Conservation (phyloP, 1,140 invertebrate genomes). For the Lithobius niger region DNA sequence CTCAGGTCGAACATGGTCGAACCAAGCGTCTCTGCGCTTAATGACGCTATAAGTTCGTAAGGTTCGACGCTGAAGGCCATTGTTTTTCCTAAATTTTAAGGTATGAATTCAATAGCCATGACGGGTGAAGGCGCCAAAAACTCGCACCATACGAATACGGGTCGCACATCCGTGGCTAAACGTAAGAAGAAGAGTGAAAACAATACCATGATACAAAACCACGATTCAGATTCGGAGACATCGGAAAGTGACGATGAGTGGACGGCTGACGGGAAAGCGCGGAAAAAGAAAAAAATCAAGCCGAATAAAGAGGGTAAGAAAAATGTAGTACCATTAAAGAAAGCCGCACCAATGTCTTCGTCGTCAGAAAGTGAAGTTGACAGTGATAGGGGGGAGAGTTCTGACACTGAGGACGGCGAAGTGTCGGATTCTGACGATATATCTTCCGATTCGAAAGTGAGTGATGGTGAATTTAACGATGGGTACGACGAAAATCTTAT, state of each 20-base stretch:
- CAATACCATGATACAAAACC: constrained; percentile 20
- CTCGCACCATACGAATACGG: constrained; percentile 7
- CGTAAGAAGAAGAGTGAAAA: constrained; percentile 29
- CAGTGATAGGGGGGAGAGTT: constrained; percentile 20
- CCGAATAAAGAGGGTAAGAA: constrained; percentile 25
- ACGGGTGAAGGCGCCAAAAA: constrained; percentile 27
- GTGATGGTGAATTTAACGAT: constrained; percentile 57
- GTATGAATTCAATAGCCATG: constrained; percentile 13
- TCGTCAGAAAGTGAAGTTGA: constrained; percentile 41
- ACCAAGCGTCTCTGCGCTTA: no score
- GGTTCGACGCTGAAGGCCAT: constrained; percentile 15
- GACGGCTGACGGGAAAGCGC: constrained; percentile 42
- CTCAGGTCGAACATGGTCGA: no score
- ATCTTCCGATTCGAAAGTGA: constrained; percentile 34
- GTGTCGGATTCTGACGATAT: constrained; percentile 22
- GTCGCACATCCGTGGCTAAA: no score
- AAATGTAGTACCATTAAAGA: constrained; percentile 31
- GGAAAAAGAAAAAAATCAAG: constrained; percentile 44
- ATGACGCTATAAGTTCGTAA: constrained; percentile 19
- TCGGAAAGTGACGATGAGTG: constrained; percentile 61
- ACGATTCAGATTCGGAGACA: constrained; percentile 41
- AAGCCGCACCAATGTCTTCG: constrained; percentile 31
- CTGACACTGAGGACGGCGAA: constrained; percentile 7
- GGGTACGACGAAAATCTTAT: constrained; percentile 93
- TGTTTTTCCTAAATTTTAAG: constrained; percentile 9